These are phyloP conservation scores for Procambarus virginalis DNA, from an alignment of 1,140 invertebrate species.

Conservation along the genomic window DNA sequence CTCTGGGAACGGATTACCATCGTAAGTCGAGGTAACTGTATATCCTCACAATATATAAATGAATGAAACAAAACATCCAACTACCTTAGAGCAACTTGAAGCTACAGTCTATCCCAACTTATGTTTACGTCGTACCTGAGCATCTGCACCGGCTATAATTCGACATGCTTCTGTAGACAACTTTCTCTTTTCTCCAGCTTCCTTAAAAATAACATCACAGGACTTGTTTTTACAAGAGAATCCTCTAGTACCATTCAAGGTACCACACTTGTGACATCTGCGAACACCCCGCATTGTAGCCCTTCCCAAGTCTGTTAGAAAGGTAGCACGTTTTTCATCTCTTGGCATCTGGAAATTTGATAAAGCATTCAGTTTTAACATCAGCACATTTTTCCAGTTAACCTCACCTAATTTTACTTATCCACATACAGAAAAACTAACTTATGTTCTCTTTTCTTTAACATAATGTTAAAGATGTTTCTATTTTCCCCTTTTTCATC, in stretches of 20 bases:
- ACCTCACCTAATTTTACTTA: not conserved
- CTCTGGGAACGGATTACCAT: no score
- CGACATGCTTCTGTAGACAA: conserved; percentile 82
- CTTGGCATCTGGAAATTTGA: conserved; percentile 64
- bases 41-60: no score
- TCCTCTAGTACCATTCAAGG: conserved; percentile 84
- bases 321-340: conserved; percentile 74
- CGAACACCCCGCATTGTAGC: conserved; percentile 82
- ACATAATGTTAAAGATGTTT: no score
- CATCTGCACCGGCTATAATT: conserved; percentile 79
- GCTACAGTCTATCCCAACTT: not conserved
- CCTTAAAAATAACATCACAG: conserved; percentile 80
- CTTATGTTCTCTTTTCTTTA: not conserved
- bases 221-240: conserved; percentile 85
- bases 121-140: conserved; percentile 72
- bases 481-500: no score
- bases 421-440: not conserved
- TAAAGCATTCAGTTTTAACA: not conserved
- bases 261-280: conserved; percentile 87
- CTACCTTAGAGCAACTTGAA: no score
- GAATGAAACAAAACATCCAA: no score
- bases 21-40: no score
- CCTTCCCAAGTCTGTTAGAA: conserved; percentile 81
- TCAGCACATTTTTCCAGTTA: not conserved
- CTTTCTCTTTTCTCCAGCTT: conserved; percentile 80